A percentile compares a stretch with the other conserved stretches of the same genome.
These are phyloP conservation scores for Erpornis zantholeuca DNA, from an alignment of 2,113 vertebrate genomes.

Conservation along the genomic window DNA sequence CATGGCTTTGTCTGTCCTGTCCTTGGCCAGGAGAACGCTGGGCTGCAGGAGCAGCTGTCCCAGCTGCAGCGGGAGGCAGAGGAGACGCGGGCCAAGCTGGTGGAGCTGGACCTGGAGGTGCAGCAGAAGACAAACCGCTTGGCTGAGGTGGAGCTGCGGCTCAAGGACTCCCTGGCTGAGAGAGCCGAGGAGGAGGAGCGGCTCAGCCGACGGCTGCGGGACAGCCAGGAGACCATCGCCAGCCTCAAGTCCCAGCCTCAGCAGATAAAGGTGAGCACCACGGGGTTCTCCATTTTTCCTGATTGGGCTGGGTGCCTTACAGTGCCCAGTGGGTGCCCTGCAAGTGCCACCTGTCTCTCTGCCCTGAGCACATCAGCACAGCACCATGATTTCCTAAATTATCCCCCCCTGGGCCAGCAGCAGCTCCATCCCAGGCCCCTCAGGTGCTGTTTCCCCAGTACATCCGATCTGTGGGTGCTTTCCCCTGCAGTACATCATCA, in stretches of 20 bases:
- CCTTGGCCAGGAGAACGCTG: constrained; percentile 67
- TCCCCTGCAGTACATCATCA: constrained; percentile 76
- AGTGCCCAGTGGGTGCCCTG: neutral
- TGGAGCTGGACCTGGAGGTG: constrained; percentile 79
- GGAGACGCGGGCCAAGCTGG: constrained; percentile 70
- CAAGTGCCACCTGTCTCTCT: neutral
- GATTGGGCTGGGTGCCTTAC: too few relatives aligned
- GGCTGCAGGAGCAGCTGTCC: constrained; percentile 75
- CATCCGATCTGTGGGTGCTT: neutral
- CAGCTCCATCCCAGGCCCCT: neutral
- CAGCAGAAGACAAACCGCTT: constrained; percentile 79
- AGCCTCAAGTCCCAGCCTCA: constrained; percentile 77
- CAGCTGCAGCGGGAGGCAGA: constrained; percentile 79
- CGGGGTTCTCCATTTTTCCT: neutral
- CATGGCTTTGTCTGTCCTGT: rapidly evolving
- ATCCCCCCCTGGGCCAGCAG: neutral
- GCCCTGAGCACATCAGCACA: neutral
- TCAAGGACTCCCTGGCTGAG: constrained; percentile 79
- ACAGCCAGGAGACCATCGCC: constrained; percentile 83
- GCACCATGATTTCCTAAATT: neutral
- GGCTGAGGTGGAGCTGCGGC: constrained; percentile 75
- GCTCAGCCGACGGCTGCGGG: constrained; percentile 77
- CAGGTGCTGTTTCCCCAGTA: neutral
- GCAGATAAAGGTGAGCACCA: constrained; percentile 79
- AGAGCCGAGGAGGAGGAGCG: constrained; percentile 79